phyloP scores from a whole-genome alignment of 2,888 invertebrate species.

The Griposia aprilina region DNA sequence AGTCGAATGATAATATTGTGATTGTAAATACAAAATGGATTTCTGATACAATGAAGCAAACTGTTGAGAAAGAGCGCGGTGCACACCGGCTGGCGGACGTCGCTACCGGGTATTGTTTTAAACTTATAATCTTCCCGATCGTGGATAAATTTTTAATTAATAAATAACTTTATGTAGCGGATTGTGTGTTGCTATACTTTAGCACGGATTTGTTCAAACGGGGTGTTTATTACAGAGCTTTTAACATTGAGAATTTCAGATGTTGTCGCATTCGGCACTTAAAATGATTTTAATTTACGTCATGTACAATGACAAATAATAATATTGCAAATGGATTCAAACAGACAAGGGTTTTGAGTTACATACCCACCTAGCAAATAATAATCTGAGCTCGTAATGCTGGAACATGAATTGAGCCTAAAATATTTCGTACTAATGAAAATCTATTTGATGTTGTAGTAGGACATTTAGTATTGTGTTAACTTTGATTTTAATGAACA shows the following conservation, averaged over 20 bases:
- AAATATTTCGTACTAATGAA: slow-evolving; percentile 30
- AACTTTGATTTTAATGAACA: slow-evolving; percentile 13
- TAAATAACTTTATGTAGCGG: slow-evolving; percentile 13
- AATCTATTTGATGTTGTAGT: slow-evolving; percentile 39
- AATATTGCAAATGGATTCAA: slow-evolving; percentile 27
- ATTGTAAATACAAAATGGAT: slow-evolving; percentile 65
- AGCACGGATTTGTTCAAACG: neutral
- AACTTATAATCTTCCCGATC: slow-evolving; percentile 42
- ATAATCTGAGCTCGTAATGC: slow-evolving; percentile 15
- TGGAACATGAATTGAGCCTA: slow-evolving; percentile 13
- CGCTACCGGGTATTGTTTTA: slow-evolving; percentile 41
- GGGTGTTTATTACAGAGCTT: neutral
- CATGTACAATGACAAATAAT: slow-evolving; percentile 5
- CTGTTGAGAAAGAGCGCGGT: slow-evolving; percentile 27
- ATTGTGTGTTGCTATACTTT: neutral
- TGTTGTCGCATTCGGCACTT: neutral
- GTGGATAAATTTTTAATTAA: slow-evolving; percentile 36
- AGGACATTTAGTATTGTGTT: slow-evolving; percentile 12
- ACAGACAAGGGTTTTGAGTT: slow-evolving; percentile 15
- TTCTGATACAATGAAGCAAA: slow-evolving; percentile 53
- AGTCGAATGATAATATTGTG: slow-evolving; percentile 64
- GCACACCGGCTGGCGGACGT: slow-evolving; percentile 1
- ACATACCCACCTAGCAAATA: slow-evolving; percentile 9
- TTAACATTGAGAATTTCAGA: neutral
- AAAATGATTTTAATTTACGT: slow-evolving; percentile 9